A percentile compares a stretch with the other conserved stretches of the same genome.
These are phyloP conservation scores for Melolontha melolontha DNA, from an alignment of 2,888 invertebrate genomes.

Conservation along the genomic window DNA sequence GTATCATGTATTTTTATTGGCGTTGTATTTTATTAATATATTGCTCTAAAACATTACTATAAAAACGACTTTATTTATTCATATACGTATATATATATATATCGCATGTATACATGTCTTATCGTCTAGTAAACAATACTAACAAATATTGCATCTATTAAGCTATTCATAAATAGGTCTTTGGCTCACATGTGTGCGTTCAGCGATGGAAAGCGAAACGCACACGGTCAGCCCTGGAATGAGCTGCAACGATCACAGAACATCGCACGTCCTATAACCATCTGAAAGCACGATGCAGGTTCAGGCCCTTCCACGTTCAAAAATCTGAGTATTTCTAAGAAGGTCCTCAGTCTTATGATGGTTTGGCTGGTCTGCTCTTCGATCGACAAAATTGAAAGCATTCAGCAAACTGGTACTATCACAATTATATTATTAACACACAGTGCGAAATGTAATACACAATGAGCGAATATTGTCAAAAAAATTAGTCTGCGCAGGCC, in stretches of 20 bases:
- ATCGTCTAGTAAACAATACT: constrained; percentile 43
- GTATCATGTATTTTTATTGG: no score
- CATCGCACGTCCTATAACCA: constrained; percentile 40
- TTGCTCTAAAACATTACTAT: constrained; percentile 25
- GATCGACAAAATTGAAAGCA: constrained; percentile 42
- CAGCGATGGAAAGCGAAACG: constrained; percentile 27
- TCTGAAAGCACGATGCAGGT: constrained; percentile 38
- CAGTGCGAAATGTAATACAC: constrained; percentile 45
- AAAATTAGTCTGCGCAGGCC: constrained; percentile 70
- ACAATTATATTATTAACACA: constrained; percentile 45
- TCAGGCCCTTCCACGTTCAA: constrained; percentile 35
- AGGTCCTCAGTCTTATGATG: constrained; percentile 46
- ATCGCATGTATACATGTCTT: constrained; percentile 39
- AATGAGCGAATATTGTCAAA: constrained; percentile 43
- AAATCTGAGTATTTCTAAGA: constrained; percentile 42
- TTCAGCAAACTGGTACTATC: constrained; percentile 45
- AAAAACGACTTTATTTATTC: constrained; percentile 26
- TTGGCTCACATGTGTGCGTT: constrained; percentile 42
- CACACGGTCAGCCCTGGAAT: constrained; percentile 45
- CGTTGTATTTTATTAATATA: constrained; percentile 13
- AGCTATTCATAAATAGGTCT: constrained; percentile 46
- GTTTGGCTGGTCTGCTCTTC: constrained; percentile 41
- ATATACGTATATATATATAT: constrained; percentile 25
- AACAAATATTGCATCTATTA: constrained; percentile 46
- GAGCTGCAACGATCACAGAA: constrained; percentile 46